phyloP scores from a whole-genome alignment of 2,797 vertebrate species.

The Micropoecilia bifurca region DNA sequence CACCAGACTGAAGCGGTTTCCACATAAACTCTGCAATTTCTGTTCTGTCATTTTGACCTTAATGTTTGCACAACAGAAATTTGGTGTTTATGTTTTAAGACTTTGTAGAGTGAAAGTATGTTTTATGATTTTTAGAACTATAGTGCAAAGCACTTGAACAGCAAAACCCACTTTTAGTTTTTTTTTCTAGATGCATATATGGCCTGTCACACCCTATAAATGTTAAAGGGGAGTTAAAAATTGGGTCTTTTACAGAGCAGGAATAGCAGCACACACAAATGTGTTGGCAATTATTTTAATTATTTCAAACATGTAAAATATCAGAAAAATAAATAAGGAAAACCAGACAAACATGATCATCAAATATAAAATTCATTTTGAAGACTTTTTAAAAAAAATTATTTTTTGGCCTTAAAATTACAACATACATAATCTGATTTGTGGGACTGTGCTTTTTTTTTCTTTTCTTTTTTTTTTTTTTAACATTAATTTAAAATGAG shows the following conservation, averaged over 20 bases:
- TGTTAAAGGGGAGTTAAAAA: neutral
- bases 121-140: too few relatives aligned
- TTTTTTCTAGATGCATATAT: neutral
- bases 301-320: too few relatives aligned
- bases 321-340: too few relatives aligned
- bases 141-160: neutral
- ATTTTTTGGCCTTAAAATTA: neutral
- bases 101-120: too few relatives aligned
- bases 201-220: neutral
- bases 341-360: too few relatives aligned
- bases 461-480: too few relatives aligned
- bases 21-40: neutral
- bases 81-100: too few relatives aligned
- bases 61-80: too few relatives aligned
- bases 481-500: neutral
- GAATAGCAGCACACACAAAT: neutral
- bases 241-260: too few relatives aligned
- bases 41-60: neutral
- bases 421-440: neutral
- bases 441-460: too few relatives aligned
- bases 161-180: neutral
- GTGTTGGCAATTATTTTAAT: neutral
- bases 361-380: too few relatives aligned
- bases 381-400: too few relatives aligned
- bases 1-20: conserved; percentile 7